Percentiles rank a stretch among this genome's conserved stretches.
Conservation (phyloP, 2,797 vertebrate species). For the Spizella passerina region DNA sequence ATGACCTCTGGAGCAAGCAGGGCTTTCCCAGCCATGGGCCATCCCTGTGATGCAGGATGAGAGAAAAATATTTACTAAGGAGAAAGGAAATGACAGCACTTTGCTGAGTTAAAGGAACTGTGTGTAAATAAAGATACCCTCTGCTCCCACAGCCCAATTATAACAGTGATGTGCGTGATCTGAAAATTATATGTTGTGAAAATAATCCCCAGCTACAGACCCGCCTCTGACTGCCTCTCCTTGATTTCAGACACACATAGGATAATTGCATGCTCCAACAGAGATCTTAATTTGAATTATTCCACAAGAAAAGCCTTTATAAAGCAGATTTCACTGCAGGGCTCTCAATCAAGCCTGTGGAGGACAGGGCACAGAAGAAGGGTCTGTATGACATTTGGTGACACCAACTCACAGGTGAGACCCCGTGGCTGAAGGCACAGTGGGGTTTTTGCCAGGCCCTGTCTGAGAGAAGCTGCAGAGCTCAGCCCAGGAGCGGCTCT, state of each 20-base stretch:
- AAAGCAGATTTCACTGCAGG: not conserved
- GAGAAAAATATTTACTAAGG: not conserved
- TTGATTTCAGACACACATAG: not conserved
- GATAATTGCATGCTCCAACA: not conserved
- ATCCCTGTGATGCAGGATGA: not conserved
- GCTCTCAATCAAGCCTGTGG: not conserved
- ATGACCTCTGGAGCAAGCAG: not conserved
- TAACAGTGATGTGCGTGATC: not conserved
- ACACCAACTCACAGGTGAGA: not conserved
- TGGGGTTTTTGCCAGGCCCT: not conserved
- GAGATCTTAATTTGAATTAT: not conserved
- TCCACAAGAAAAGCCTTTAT: not conserved
- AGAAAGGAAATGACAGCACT: not conserved
- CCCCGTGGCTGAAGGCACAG: fast-evolving
- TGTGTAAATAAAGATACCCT: conserved; percentile 35
- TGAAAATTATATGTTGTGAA: conserved; percentile 34
- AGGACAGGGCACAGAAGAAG: not conserved
- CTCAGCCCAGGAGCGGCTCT: not conserved
- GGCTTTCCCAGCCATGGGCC: not conserved
- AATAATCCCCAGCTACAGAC: not conserved
- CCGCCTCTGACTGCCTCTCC: not conserved
- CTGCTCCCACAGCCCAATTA: not conserved
- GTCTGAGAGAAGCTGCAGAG: not conserved
- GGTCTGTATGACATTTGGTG: not conserved
- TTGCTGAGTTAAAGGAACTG: not conserved